phyloP scores from a whole-genome alignment of 2,797 vertebrate species.

The Gymnopithys bicolor region DNA sequence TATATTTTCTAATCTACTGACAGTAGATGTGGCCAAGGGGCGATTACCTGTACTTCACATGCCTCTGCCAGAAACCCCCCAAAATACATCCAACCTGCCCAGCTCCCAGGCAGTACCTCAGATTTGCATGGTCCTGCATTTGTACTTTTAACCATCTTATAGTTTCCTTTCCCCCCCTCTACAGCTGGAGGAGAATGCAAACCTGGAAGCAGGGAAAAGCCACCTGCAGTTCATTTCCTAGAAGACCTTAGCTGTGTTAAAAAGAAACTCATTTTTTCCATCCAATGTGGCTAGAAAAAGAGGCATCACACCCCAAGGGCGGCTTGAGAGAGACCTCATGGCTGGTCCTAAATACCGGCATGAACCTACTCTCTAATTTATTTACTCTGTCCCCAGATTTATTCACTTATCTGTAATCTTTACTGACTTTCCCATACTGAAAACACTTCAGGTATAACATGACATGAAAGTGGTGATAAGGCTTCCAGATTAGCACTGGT shows the following conservation, averaged over 20 bases:
- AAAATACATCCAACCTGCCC: fast-evolving
- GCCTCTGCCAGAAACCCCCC: not conserved
- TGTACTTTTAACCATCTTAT: not conserved
- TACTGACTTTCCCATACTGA: not conserved
- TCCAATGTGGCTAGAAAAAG: not conserved
- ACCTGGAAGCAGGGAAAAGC: not conserved
- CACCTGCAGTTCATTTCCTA: not conserved
- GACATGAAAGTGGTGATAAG: not conserved
- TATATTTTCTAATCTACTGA: not conserved
- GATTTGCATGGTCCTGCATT: not conserved
- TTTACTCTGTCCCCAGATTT: not conserved
- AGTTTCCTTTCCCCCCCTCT: not conserved
- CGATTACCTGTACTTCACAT: not conserved
- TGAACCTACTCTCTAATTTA: not conserved
- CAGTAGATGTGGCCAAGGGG: not conserved
- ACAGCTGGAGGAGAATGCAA: not conserved
- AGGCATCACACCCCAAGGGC: not conserved
- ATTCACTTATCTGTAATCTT: not conserved
- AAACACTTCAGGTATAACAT: not conserved
- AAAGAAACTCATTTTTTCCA: not conserved
- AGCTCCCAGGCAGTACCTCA: not conserved
- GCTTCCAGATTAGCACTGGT: not conserved
- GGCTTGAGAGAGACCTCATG: not conserved
- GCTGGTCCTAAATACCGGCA: not conserved
- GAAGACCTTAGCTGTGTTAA: not conserved